These are phyloP conservation scores for Trichopoda pennipes DNA, from an alignment of 2,888 invertebrate species.

Conservation along the genomic window DNA sequence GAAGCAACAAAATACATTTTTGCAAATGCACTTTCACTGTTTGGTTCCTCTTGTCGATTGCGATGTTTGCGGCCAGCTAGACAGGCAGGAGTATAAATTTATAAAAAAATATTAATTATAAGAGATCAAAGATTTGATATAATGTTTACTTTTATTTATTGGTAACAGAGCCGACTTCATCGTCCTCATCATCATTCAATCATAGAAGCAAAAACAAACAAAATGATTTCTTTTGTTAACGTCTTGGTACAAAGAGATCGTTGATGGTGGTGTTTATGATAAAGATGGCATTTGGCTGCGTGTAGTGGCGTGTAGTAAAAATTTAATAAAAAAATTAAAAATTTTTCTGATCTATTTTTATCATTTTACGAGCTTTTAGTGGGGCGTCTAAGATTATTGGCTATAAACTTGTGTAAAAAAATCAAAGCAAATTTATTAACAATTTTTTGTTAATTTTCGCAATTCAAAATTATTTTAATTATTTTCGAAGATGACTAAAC, in stretches of 20 bases:
- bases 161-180: slow-evolving; percentile 45
- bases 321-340: too few relatives aligned
- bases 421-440: slow-evolving; percentile 48
- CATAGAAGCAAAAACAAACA: slow-evolving; percentile 47
- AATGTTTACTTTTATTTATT: slow-evolving; percentile 42
- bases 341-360: slow-evolving; percentile 20
- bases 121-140: slow-evolving; percentile 63
- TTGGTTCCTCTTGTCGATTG: slow-evolving; percentile 24
- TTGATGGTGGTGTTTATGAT: slow-evolving; percentile 29
- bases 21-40: slow-evolving; percentile 27
- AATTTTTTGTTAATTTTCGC: slow-evolving; percentile 51
- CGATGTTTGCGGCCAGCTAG: slow-evolving; percentile 18
- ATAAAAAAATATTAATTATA: slow-evolving; percentile 13
- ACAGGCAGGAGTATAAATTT: not conserved
- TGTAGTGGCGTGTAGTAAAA: slow-evolving; percentile 39
- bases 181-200: slow-evolving; percentile 54
- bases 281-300: slow-evolving; percentile 37
- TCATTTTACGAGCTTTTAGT: slow-evolving; percentile 49
- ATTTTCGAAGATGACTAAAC: not conserved
- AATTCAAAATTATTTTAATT: slow-evolving; percentile 11
- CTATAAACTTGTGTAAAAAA: slow-evolving; percentile 34
- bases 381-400: slow-evolving; percentile 57
- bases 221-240: slow-evolving; percentile 39
- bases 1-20: not conserved
- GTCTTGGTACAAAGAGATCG: not conserved